phyloP scores from a whole-genome alignment of 2,113 vertebrate genomes.

The Ivindomyrus marchei region DNA sequence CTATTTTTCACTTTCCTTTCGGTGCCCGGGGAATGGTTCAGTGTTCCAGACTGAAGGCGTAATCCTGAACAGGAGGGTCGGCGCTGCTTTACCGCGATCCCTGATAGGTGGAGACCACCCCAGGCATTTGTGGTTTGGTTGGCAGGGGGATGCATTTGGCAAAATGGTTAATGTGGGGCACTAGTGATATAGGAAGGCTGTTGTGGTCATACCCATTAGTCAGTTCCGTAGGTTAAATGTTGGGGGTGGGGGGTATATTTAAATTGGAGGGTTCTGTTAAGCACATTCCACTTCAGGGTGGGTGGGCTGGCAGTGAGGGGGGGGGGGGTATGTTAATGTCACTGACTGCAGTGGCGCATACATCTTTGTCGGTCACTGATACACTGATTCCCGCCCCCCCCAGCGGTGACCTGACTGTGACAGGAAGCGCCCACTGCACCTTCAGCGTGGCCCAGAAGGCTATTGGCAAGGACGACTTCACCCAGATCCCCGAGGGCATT shows the following conservation, averaged over 20 bases:
- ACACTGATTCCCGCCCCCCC: background rate
- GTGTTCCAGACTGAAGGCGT: background rate
- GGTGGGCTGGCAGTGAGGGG: background rate
- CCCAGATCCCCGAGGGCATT: conserved; percentile 89
- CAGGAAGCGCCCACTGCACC: conserved; percentile 89
- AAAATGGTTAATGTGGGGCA: background rate
- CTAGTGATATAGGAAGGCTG: background rate
- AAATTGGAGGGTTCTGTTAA: background rate
- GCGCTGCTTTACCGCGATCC: background rate
- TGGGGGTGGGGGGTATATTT: background rate
- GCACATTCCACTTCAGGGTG: background rate
- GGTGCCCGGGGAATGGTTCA: background rate
- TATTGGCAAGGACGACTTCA: conserved; percentile 97
- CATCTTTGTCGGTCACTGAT: background rate
- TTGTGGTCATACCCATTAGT: background rate
- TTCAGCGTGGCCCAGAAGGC: conserved; percentile 97
- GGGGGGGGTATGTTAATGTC: background rate
- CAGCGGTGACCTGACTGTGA: conserved; percentile 89
- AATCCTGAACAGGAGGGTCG: background rate
- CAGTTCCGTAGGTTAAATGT: background rate
- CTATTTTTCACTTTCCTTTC: background rate
- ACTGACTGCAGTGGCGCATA: background rate
- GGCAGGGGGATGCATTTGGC: background rate
- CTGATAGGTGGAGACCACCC: background rate
- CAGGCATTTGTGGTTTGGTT: background rate